Evolutionary conservation across 2,113 vertebrate species (phyloP).

Genomic region (pig (Sus scrofa)): DNA sequence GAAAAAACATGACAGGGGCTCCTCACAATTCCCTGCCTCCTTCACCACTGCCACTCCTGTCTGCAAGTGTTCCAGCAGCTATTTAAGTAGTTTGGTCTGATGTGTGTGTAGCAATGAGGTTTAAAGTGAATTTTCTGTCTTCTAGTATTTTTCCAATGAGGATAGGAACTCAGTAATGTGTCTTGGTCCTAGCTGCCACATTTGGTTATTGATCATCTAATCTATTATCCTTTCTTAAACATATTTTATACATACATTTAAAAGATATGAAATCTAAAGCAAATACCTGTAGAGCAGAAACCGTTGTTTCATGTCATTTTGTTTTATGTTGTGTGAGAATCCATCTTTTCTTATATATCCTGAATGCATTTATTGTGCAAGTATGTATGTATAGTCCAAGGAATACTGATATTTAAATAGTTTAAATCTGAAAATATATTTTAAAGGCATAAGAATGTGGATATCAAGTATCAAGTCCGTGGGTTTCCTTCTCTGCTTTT

Average conservation of each 20-base stretch:
- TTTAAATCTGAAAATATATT: background rate
- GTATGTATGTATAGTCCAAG: background rate
- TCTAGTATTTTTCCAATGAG: background rate
- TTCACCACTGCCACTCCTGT: background rate
- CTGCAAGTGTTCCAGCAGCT: too few relatives aligned
- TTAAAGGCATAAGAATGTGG: slow-evolving; percentile 44
- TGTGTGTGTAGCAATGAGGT: background rate
- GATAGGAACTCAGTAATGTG: background rate
- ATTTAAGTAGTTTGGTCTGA: background rate
- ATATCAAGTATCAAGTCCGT: background rate
- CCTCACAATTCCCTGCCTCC: background rate
- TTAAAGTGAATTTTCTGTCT: background rate
- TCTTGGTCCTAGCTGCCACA: background rate
- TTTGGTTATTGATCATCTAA: background rate
- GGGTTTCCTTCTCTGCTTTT: background rate
- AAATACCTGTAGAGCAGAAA: background rate
- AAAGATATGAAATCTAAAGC: slow-evolving; percentile 17
- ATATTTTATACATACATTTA: background rate
- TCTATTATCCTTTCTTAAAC: background rate
- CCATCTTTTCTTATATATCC: background rate
- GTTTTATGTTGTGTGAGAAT: background rate
- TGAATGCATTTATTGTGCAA: background rate
- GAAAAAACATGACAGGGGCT: background rate
- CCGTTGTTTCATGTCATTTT: background rate
- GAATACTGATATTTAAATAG: background rate